These are phyloP conservation scores for Schrankia costaestrigalis DNA, from an alignment of 2,888 invertebrate species.

Conservation along the genomic window DNA sequence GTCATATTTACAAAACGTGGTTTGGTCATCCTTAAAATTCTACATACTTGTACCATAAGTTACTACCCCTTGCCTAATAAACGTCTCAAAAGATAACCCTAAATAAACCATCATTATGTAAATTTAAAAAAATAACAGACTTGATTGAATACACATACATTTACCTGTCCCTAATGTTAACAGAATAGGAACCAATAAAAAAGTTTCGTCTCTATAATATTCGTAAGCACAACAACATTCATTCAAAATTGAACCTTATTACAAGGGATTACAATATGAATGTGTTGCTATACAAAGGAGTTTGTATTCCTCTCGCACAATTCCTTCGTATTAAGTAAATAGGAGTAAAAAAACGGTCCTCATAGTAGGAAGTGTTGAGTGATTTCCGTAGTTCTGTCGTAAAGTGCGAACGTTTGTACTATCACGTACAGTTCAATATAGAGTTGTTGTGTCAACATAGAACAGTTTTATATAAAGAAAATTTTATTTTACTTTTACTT, in stretches of 20 bases:
- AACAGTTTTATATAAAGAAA: background rate
- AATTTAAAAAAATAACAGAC: no score
- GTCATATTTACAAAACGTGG: no score
- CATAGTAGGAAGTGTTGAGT: slow-evolving; percentile 7
- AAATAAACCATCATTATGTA: no score
- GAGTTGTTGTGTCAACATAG: background rate
- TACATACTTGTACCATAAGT: no score
- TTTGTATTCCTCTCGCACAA: slow-evolving; percentile 10
- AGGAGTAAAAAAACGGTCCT: slow-evolving; percentile 9
- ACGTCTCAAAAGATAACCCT: no score
- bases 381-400: slow-evolving; percentile 10
- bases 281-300: background rate
- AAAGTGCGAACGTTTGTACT: slow-evolving; percentile 6
- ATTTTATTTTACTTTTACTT: no score
- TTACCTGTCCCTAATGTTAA: background rate
- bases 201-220: slow-evolving; percentile 3
- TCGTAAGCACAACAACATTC: no score
- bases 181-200: slow-evolving; percentile 7
- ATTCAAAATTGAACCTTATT: no score
- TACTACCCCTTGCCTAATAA: no score
- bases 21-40: no score
- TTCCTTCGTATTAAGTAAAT: slow-evolving; percentile 8
- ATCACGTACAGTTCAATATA: slow-evolving; percentile 2
- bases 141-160: no score
- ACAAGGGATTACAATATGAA: no score